Conservation (phyloP, 2,797 vertebrate species). For the Onychomys leucogaster region DNA sequence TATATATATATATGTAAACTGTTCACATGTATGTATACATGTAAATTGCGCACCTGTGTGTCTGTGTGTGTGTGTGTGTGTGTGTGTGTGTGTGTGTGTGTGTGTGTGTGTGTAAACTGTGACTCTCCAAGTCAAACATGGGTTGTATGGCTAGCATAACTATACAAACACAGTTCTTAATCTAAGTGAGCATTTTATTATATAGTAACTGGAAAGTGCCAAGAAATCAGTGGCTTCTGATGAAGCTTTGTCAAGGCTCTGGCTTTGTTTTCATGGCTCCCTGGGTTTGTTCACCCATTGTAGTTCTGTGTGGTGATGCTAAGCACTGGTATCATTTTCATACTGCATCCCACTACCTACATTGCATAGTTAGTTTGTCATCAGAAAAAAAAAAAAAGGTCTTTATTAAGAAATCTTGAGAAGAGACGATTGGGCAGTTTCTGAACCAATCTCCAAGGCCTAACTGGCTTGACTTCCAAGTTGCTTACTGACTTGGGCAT, state of each 20-base stretch:
- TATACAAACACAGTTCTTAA: conserved; percentile 1
- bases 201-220: background rate
- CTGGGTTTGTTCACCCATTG: background rate
- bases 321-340: conserved; percentile 13
- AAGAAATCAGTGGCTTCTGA: background rate
- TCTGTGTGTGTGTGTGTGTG: fast-evolving
- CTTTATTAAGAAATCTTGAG: background rate
- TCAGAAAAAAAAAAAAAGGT: background rate
- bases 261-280: background rate
- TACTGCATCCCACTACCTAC: background rate
- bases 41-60: background rate
- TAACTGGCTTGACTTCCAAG: background rate
- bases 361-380: background rate
- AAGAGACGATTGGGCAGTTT: background rate
- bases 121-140: background rate
- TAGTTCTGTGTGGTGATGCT: background rate
- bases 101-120: background rate
- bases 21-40: background rate
- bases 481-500: conserved; percentile 1
- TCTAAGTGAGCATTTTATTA: background rate
- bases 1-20: background rate
- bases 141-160: background rate
- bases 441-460: background rate
- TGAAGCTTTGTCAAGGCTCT: background rate
- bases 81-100: background rate